phyloP scores from a whole-genome alignment of 2,888 invertebrate genomes.

The Agrochola lychnidis region DNA sequence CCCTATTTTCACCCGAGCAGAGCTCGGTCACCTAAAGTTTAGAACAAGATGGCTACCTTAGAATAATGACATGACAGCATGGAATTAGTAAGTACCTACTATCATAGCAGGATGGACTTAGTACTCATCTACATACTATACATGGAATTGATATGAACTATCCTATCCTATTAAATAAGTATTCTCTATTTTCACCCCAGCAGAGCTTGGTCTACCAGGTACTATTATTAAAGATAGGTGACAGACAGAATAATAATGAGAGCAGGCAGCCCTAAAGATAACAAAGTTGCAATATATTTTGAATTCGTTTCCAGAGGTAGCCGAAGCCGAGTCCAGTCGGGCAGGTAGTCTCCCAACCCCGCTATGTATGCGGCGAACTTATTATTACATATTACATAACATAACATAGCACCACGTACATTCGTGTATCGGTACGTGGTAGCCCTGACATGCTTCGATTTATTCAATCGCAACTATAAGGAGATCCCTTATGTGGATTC shows the following conservation, averaged over 20 bases:
- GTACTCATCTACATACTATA: no score
- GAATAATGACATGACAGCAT: no score
- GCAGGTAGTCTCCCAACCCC: constrained; percentile 54
- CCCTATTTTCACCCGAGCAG: no score
- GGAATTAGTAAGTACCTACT: no score
- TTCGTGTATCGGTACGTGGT: constrained; percentile 78
- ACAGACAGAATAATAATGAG: background rate
- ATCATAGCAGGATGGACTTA: no score
- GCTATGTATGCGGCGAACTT: constrained; percentile 71
- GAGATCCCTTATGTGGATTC: constrained; percentile 82
- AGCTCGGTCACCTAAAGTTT: no score
- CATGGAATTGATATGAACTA: no score
- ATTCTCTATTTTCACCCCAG: no score
- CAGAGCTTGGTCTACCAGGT: no score
- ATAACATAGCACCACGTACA: constrained; percentile 84
- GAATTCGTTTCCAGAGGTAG: constrained; percentile 10
- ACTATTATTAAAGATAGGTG: background rate
- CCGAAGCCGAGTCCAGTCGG: background rate
- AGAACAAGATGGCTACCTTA: no score
- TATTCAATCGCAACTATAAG: constrained; percentile 79
- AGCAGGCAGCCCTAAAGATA: background rate
- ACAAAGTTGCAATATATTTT: constrained; percentile 29
- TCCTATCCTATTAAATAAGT: no score
- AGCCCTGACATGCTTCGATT: constrained; percentile 87
- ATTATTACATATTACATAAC: constrained; percentile 78